phyloP scores from a whole-genome alignment of 2,888 invertebrate genomes.

The Bruchidius siliquastri region DNA sequence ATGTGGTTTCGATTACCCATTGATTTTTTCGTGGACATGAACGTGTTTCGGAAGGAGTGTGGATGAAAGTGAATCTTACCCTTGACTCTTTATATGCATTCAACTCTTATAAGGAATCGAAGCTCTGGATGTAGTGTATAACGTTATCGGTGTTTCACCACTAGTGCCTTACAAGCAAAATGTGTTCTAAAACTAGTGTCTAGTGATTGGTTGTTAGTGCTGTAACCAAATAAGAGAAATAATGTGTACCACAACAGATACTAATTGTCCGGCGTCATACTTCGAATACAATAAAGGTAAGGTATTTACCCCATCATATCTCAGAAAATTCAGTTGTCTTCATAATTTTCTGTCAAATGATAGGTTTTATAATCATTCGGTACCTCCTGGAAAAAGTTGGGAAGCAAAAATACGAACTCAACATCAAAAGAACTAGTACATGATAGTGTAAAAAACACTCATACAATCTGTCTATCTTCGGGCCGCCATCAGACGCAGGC shows the following conservation, averaged over 20 bases:
- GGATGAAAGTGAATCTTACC: not conserved
- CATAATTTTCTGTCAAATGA: too few relatives aligned
- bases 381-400: too few relatives aligned
- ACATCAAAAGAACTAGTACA: too few relatives aligned
- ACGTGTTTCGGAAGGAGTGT: not conserved
- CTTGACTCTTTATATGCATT: not conserved
- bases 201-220: not conserved
- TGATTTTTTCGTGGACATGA: too few relatives aligned
- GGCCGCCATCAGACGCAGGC: too few relatives aligned
- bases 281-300: slow-evolving; percentile 23
- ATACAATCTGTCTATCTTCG: too few relatives aligned
- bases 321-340: too few relatives aligned
- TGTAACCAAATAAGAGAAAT: not conserved
- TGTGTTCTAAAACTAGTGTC: not conserved
- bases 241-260: slow-evolving; percentile 20
- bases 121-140: not conserved
- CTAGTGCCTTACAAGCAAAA: not conserved
- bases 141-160: not conserved
- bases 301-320: not conserved
- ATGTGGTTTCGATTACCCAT: too few relatives aligned
- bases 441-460: too few relatives aligned
- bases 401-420: too few relatives aligned
- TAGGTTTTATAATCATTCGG: too few relatives aligned
- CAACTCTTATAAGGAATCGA: not conserved
- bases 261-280: slow-evolving; percentile 20